Evolutionary conservation across 2,797 vertebrate genomes (phyloP).

Genomic region (Crax fasciolata): DNA sequence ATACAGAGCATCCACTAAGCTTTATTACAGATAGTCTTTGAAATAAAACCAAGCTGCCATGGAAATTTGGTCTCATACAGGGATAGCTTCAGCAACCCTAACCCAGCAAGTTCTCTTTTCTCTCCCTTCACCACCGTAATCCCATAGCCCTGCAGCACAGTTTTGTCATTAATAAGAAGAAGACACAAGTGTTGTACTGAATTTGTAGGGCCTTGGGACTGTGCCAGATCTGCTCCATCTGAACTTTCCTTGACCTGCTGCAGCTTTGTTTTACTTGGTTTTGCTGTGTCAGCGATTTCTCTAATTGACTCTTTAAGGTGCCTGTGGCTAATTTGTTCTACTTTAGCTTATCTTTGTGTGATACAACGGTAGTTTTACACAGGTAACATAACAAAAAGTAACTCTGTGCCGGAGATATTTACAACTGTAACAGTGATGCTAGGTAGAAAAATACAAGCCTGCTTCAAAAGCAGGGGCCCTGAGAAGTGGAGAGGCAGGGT

Average conservation of each 20-base stretch:
- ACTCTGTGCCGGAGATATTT: neutral
- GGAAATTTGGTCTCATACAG: neutral
- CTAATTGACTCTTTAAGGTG: neutral
- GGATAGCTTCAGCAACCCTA: neutral
- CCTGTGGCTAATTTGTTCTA: neutral
- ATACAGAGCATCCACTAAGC: neutral
- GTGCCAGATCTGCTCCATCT: neutral
- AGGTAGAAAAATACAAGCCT: neutral
- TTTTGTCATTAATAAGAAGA: neutral
- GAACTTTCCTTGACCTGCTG: neutral
- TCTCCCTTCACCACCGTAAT: neutral
- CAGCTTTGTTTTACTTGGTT: neutral
- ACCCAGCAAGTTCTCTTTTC: neutral
- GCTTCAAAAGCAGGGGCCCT: too few species aligned
- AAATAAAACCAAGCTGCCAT: neutral
- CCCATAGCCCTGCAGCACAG: accelerated
- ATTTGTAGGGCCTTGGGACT: neutral
- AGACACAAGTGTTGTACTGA: neutral
- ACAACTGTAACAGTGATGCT: neutral
- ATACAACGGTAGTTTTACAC: neutral
- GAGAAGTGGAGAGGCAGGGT: too few species aligned
- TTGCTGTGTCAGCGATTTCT: neutral
- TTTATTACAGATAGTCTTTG: neutral
- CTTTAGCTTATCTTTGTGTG: neutral
- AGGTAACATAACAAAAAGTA: neutral